phyloP scores from a whole-genome alignment of 2,113 vertebrate genomes.

The Sphyrna mokarran region DNA sequence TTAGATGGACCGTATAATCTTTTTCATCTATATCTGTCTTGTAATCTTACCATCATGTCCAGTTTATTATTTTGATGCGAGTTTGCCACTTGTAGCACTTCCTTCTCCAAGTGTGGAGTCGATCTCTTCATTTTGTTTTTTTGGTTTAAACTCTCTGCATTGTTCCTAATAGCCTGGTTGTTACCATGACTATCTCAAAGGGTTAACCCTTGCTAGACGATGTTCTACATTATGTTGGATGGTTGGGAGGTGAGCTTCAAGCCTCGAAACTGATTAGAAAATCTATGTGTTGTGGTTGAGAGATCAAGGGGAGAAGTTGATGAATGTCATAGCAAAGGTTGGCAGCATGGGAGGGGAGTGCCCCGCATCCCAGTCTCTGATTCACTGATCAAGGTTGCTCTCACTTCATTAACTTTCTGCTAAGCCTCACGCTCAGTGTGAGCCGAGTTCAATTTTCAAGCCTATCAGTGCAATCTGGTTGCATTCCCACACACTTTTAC shows the following conservation, averaged over 20 bases:
- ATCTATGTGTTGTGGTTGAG: constrained; percentile 85
- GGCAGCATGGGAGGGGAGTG: constrained; percentile 60
- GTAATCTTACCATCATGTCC: background rate
- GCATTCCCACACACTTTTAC: constrained; percentile 33
- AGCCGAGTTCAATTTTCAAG: constrained; percentile 32
- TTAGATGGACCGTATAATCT: background rate
- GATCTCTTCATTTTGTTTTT: background rate
- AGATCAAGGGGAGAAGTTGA: constrained; percentile 93
- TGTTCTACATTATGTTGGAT: background rate
- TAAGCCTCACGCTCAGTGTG: constrained; percentile 32
- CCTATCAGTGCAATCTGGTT: constrained; percentile 32
- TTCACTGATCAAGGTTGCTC: constrained; percentile 80
- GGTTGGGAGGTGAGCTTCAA: constrained; percentile 66
- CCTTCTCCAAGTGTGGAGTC: background rate
- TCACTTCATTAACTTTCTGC: constrained; percentile 74
- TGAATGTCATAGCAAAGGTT: constrained; percentile 78
- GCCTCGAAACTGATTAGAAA: constrained; percentile 74
- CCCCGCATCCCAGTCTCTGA: constrained; percentile 60
- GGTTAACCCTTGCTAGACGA: background rate
- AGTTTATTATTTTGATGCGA: background rate
- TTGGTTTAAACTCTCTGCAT: background rate
- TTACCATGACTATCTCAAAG: constrained; percentile 12
- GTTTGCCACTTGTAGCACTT: background rate
- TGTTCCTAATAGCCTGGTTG: background rate
- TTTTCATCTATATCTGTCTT: background rate